These are phyloP conservation scores for Caenorhabditis japonica DNA, from an alignment of 2,888 invertebrate genomes.

Conservation along the genomic window DNA sequence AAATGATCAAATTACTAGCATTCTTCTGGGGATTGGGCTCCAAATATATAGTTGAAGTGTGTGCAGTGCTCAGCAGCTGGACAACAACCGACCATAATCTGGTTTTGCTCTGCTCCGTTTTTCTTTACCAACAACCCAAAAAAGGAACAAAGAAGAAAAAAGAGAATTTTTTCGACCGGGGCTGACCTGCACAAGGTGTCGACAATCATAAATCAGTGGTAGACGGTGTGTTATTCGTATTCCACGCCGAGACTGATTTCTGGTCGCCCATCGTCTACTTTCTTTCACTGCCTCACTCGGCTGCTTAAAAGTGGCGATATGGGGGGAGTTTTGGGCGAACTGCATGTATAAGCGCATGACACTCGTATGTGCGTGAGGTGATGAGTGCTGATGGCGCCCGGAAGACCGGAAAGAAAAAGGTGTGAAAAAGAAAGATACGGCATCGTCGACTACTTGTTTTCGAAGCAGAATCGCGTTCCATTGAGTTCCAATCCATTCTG, in stretches of 20 bases:
- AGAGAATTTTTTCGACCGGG: too few species aligned
- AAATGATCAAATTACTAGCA: too few species aligned
- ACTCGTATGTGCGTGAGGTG: constrained; percentile 22
- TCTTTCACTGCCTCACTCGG: not conserved
- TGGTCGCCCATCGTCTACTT: too few species aligned
- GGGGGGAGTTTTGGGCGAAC: constrained; percentile 1
- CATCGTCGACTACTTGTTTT: constrained; percentile 42
- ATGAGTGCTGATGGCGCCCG: constrained; percentile 2
- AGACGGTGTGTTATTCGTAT: constrained; percentile 4
- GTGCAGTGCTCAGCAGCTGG: too few species aligned
- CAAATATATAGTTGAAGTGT: too few species aligned
- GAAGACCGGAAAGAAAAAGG: not conserved
- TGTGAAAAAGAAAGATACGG: constrained; percentile 13
- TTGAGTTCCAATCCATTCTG: too few species aligned
- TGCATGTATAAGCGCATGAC: constrained; percentile 14
- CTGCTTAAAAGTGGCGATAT: constrained; percentile 16
- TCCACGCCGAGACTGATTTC: constrained; percentile 7
- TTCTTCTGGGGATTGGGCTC: too few species aligned
- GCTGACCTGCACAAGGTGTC: too few species aligned
- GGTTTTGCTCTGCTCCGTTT: too few species aligned
- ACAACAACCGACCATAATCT: constrained; percentile 8
- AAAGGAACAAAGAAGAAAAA: too few species aligned
- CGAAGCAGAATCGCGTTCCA: constrained; percentile 33
- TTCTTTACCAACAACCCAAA: not conserved
- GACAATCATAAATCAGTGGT: constrained; percentile 27